Conservation (phyloP, 2,797 vertebrate species). For the Melanotaenia maccullochi region DNA sequence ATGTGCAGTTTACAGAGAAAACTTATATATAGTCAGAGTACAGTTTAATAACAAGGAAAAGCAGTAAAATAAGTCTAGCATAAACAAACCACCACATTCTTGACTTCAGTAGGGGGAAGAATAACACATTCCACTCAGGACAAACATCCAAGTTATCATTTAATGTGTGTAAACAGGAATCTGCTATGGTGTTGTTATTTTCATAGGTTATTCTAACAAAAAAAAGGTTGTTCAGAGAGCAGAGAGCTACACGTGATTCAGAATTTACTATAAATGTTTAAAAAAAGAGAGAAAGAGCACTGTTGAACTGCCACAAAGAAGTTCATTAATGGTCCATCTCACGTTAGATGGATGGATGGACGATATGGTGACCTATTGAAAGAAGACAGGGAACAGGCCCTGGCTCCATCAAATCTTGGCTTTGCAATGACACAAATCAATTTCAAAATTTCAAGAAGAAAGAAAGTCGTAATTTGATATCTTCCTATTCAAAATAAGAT, state of each 20-base stretch:
- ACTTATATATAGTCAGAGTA: constrained; percentile 29
- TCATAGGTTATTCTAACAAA: constrained; percentile 16
- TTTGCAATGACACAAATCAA: neutral
- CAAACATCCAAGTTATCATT: constrained; percentile 48
- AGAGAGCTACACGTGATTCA: constrained; percentile 27
- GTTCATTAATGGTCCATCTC: neutral
- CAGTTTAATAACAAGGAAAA: constrained; percentile 29
- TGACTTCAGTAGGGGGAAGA: constrained; percentile 37
- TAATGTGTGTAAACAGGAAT: constrained; percentile 44
- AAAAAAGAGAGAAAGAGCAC: constrained; percentile 6
- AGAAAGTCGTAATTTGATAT: neutral
- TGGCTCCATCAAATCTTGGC: neutral
- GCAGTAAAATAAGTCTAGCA: constrained; percentile 46
- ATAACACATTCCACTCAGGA: constrained; percentile 49
- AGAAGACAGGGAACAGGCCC: constrained; percentile 10
- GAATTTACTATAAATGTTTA: constrained; percentile 13
- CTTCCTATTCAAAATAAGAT: constrained; percentile 4
- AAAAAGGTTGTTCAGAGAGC: constrained; percentile 22
- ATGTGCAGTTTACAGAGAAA: constrained; percentile 43
- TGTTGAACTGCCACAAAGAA: neutral
- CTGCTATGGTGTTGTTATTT: constrained; percentile 10
- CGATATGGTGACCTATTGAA: neutral
- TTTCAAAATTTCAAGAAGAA: constrained; percentile 6
- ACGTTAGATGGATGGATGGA: neutral
- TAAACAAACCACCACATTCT: constrained; percentile 64